Evolutionary conservation across 2,888 invertebrate genomes (phyloP), one percentile per base, ranked within the genome.

Genomic region (Thera britannica): DNA sequence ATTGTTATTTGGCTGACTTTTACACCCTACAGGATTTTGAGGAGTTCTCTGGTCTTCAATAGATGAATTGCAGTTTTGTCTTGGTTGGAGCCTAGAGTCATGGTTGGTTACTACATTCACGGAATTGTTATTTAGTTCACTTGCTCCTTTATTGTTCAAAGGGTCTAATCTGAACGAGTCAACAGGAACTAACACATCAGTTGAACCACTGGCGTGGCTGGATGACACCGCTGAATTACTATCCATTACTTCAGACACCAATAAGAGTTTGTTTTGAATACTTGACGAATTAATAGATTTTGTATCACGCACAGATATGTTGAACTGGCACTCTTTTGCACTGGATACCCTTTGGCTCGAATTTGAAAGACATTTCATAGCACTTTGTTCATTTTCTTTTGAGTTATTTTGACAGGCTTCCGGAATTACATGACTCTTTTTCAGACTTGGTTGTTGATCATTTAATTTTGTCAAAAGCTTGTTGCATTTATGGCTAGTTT

Each of bases 241-340:
- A n/a, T 6, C 36, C 4, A 12, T 38, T 35, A 12, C 8, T 38
- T 38, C 52, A 41, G 12, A 23, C n/a, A 5, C 2, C 9, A 44
- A 44, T 44, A 6, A 44, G 4, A 34, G 1, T 49, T 48, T 58
- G 9, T 38, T 23, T 36, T 60, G 51, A 51, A 41, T 34, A 41
- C 52, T 23, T 11, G 38, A 56, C 11, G 6, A 41, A 41, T 60
- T 62, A 12, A 62, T 62, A 38, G 55, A 7, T 23, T 56, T 49
- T 41, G 56, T 56, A 57, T 56, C 23, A 38, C 56, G 56, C n/a
- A 62, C 62, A 49, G 49, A 49, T 48, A 62, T 7, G 9, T 23
- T 56, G 56, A 38, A 23, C 7, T 49, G 55, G 36, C 23, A 46
- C 9, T 49, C 11, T 49, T 49, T 49, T 49, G 2, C 48, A 48